Base-by-base conservation (phyloP, 2,888 invertebrate species). In the Scaptomyza caliginosa region DNA sequence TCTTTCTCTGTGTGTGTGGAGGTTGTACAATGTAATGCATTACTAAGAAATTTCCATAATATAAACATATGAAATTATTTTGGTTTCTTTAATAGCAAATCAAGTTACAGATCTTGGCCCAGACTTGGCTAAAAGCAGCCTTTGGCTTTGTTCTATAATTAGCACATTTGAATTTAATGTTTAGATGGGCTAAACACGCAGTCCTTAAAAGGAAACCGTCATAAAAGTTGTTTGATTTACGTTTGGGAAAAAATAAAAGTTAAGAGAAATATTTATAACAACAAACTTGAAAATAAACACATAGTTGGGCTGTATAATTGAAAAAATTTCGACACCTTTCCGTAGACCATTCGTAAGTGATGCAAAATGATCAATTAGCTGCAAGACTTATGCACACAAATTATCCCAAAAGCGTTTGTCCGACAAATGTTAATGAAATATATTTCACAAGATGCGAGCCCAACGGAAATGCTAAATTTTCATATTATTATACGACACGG, bases 391-490 rank as follows among this genome's bases (percentile, higher is more conserved):
- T 86, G 83, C 83, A 77, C 83, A 86, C 77, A 79, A 85, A 82
- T 76, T 70, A 79, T 55, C 6, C 13, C 69, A 52, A 67, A 71
- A 67, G 66, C 58, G 72, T 45, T 34, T 17, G 43, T 59, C 45
- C 65, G 70, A 67, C 67, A 74, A 63, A 83, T 77, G 66, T 67
- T 72, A 74, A 80, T 68, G 74, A 65, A 69, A 77, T 43, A 79
- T 43, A 74, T 82, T 82, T 86, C 86, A 71, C 82, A 82, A 82
- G 62, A 30, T n/a, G 30, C n/a, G 46, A 66, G 52, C 57, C 55
- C 73, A 86, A 74, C 87, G 83, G 87, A 83, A 83, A 83, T 86
- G 83, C 67, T 82, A 86, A 86, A 83, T 86, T 76, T 81, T 82
- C 85, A 85, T 81, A 84, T 86, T 86, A 86, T 82, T 86, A 82